Evolutionary conservation across 2,797 vertebrate species (phyloP).

Genomic region (Lepilemur ruficaudatus): DNA sequence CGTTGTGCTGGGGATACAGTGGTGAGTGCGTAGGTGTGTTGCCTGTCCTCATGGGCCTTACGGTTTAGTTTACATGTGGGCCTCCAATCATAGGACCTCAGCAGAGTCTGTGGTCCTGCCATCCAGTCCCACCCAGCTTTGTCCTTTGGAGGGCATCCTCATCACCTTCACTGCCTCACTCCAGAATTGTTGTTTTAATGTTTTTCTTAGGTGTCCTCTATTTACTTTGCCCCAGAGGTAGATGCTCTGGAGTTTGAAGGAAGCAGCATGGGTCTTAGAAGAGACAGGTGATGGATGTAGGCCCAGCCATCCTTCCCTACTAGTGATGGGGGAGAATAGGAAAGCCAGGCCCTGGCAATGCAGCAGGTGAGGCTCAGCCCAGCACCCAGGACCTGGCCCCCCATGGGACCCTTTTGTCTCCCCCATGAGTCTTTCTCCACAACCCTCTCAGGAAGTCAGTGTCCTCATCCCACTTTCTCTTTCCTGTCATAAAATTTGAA

Average conservation of each 20-base stretch:
- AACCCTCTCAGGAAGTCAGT: not conserved
- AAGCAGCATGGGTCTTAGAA: not conserved
- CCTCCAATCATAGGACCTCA: not conserved
- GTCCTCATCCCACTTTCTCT: not conserved
- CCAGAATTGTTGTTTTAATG: not conserved
- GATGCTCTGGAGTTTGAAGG: not conserved
- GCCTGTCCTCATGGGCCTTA: not conserved
- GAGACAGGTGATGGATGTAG: not conserved
- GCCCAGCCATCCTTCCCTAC: not conserved
- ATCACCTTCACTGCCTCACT: not conserved
- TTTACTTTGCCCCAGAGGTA: not conserved
- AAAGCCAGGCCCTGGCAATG: not conserved
- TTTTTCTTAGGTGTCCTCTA: not conserved
- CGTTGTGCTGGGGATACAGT: too few relatives aligned
- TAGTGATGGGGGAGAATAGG: not conserved
- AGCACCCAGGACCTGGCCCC: not conserved
- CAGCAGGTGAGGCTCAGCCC: not conserved
- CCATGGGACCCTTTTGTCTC: accelerated
- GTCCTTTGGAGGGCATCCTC: not conserved
- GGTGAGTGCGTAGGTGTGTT: accelerated
- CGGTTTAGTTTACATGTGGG: accelerated
- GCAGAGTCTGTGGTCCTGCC: not conserved
- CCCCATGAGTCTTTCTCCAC: not conserved
- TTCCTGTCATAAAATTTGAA: not conserved
- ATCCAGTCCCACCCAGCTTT: not conserved